Conservation (phyloP, 2,113 vertebrate species). For the Mustela lutreola region DNA sequence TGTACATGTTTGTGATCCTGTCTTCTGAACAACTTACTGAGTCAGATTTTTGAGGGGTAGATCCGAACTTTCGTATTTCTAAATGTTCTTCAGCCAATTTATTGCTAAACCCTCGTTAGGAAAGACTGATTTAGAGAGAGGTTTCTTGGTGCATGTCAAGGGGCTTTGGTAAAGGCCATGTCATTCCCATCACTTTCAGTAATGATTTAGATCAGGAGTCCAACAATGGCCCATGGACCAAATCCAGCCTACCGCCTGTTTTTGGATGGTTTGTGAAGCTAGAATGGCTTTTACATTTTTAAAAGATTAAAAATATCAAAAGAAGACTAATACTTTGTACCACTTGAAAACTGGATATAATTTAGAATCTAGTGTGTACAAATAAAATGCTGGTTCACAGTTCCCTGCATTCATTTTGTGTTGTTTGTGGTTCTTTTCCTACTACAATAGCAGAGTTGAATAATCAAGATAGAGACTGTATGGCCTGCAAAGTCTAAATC, state of each 20-base stretch:
- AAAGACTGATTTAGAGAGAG: neutral
- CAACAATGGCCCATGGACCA: rapidly evolving
- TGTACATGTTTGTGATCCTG: neutral
- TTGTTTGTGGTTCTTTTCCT: neutral
- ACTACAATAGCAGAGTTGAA: neutral
- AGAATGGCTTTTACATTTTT: neutral
- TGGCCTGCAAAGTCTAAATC: neutral
- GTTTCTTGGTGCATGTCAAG: neutral
- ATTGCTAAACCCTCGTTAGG: neutral
- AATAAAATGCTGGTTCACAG: neutral
- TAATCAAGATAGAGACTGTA: neutral
- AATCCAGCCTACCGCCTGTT: neutral
- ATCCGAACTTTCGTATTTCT: neutral
- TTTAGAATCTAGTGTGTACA: neutral
- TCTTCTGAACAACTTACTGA: neutral
- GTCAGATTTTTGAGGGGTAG: neutral
- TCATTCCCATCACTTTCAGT: neutral
- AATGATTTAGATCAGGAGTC: neutral
- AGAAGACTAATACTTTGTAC: neutral
- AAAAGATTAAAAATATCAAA: neutral
- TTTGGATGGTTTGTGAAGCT: neutral
- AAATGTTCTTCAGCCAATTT: neutral
- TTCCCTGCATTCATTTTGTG: neutral
- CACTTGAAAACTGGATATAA: neutral
- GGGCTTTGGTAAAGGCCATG: neutral